Evolutionary conservation across 1,140 invertebrate species (phyloP).

Genomic region (Cyphomyrmex costatus): DNA sequence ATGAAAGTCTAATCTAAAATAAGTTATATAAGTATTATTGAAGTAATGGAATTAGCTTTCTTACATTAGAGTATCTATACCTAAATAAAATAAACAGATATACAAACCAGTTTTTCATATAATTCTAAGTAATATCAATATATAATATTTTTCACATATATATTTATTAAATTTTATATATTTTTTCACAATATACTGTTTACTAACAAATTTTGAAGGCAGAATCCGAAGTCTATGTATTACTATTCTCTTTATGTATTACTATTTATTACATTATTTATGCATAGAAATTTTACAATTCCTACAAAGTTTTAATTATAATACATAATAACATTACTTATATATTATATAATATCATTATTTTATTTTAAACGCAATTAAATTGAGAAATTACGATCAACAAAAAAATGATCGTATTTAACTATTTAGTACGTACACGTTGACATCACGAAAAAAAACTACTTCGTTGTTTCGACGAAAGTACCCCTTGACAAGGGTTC

Average conservation of each 20-base stretch:
- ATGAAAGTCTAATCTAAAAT: neutral
- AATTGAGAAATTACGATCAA: neutral
- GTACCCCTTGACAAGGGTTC: constrained; percentile 37
- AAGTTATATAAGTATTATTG: neutral
- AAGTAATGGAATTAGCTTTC: neutral
- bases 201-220: neutral
- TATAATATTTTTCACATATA: too few species aligned
- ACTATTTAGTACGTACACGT: neutral
- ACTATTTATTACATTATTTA: neutral
- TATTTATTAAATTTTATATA: neutral
- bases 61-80: neutral
- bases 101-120: neutral
- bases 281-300: neutral
- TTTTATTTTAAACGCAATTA: neutral
- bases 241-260: neutral
- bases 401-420: neutral
- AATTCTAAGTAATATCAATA: neutral
- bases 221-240: neutral
- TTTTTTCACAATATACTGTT: neutral
- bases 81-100: neutral
- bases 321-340: too few species aligned
- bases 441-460: neutral
- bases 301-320: neutral
- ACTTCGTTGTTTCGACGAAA: constrained; percentile 4
- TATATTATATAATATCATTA: constrained; percentile 5